phyloP scores from a whole-genome alignment of 2,797 vertebrate species.

The Falco peregrinus region DNA sequence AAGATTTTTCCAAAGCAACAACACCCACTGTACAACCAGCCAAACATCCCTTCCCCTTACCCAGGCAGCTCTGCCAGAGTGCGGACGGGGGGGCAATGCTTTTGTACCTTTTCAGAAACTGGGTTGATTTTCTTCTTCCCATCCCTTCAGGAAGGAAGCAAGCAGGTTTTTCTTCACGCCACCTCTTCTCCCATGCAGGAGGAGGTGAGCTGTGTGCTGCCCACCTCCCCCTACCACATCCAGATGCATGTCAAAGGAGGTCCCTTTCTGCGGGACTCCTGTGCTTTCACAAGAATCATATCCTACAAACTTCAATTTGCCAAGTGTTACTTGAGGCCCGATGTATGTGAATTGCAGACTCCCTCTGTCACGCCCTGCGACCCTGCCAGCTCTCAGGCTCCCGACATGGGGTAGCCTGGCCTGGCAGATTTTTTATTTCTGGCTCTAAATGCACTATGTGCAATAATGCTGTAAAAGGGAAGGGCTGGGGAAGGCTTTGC shows the following conservation, averaged over 20 bases:
- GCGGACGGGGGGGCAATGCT: fast-evolving
- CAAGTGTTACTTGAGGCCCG: neutral
- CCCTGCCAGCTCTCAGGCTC: neutral
- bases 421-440: neutral
- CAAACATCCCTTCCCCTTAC: neutral
- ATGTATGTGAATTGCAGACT: neutral
- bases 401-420: neutral
- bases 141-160: neutral
- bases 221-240: fast-evolving
- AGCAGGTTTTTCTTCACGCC: neutral
- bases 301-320: neutral
- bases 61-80: neutral
- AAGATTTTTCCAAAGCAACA: neutral
- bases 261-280: neutral
- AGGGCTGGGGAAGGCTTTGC: neutral
- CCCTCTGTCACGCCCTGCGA: neutral
- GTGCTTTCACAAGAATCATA: neutral
- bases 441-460: neutral
- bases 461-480: neutral
- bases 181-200: neutral
- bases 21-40: fast-evolving
- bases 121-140: neutral
- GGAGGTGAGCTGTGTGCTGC: neutral
- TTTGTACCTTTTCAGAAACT: neutral
- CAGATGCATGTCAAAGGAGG: neutral